Percentiles rank a stretch among this genome's conserved stretches.
phyloP scores from a whole-genome alignment of 2,888 invertebrate genomes.

The Globia sparganii region DNA sequence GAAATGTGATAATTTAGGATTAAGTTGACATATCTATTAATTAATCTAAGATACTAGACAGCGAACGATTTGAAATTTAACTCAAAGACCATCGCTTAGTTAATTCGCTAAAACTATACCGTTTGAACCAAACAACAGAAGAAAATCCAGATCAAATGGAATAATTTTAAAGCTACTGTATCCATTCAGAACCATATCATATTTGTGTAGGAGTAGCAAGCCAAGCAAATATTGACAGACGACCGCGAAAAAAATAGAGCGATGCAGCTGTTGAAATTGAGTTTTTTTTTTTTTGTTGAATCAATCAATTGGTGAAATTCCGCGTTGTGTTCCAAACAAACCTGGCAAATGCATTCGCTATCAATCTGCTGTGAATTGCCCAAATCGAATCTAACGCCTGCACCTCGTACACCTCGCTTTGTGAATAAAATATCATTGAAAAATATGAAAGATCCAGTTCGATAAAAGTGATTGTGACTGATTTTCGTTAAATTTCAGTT shows the following conservation, averaged over 20 bases:
- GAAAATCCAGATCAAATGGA: background rate
- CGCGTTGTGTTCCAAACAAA: slow-evolving; percentile 71
- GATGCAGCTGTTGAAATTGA: slow-evolving; percentile 59
- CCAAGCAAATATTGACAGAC: slow-evolving; percentile 58
- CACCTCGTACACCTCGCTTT: slow-evolving; percentile 50
- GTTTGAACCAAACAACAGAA: background rate
- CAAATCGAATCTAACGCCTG: slow-evolving; percentile 76
- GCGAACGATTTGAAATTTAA: slow-evolving; percentile 15
- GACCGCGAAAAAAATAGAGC: slow-evolving; percentile 56
- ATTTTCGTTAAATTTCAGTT: slow-evolving; percentile 15
- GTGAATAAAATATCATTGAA: slow-evolving; percentile 63
- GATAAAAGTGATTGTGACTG: slow-evolving; percentile 17
- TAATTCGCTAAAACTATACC: background rate
- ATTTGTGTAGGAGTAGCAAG: slow-evolving; percentile 43
- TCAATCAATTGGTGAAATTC: slow-evolving; percentile 77
- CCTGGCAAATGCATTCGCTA: slow-evolving; percentile 68
- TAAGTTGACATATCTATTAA: slow-evolving; percentile 25
- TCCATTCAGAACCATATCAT: slow-evolving; percentile 32
- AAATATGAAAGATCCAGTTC: slow-evolving; percentile 41
- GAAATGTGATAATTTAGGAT: slow-evolving; percentile 27
- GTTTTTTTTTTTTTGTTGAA: slow-evolving; percentile 54
- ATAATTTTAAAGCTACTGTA: slow-evolving; percentile 4
- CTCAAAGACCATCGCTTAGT: background rate
- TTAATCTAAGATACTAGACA: slow-evolving; percentile 13
- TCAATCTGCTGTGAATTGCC: slow-evolving; percentile 74